phyloP scores from a whole-genome alignment of 2,888 invertebrate species.

The Theretra japonica region DNA sequence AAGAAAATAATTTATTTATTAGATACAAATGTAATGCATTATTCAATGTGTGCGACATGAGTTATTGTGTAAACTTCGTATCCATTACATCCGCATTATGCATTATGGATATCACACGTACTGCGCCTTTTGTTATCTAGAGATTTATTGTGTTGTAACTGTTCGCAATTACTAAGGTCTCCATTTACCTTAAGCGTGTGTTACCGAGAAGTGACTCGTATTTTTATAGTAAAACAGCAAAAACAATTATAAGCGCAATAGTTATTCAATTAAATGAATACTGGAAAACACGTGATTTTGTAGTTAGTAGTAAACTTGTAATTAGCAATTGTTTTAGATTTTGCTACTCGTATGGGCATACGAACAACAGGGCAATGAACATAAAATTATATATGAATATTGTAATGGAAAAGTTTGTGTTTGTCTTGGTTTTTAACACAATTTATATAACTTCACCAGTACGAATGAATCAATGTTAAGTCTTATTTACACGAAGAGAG shows the following conservation, averaged over 20 bases:
- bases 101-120: neutral
- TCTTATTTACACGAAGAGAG: too few relatives aligned
- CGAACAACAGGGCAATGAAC: too few relatives aligned
- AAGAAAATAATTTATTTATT: neutral
- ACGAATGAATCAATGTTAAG: too few relatives aligned
- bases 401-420: too few relatives aligned
- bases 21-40: neutral
- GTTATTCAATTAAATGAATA: neutral
- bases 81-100: slow-evolving; percentile 3
- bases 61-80: neutral
- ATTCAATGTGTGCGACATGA: neutral
- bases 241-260: neutral
- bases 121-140: neutral
- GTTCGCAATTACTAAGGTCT: neutral
- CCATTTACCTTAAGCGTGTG: neutral
- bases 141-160: neutral
- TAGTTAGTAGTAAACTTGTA: too few relatives aligned
- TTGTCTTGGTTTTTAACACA: too few relatives aligned
- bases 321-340: too few relatives aligned
- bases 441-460: too few relatives aligned
- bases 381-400: too few relatives aligned
- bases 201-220: neutral
- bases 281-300: neutral
- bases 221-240: neutral
- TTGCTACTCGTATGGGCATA: too few relatives aligned